Evolutionary conservation across 1,140 invertebrate species (phyloP).

Genomic region (Protaetia brevitarsis): DNA sequence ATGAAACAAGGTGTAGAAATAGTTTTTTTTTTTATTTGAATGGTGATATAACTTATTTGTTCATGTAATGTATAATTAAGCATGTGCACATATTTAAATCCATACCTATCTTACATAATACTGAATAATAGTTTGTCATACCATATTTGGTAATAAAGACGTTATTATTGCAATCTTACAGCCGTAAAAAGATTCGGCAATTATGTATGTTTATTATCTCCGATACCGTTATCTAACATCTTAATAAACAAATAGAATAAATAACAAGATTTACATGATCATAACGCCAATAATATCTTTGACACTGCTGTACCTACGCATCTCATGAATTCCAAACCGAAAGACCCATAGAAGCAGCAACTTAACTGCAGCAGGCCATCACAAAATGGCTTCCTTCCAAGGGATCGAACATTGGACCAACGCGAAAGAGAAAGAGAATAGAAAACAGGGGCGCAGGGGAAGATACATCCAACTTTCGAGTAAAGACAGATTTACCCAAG

Average conservation of each 20-base stretch:
- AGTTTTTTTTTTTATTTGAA: too few species aligned
- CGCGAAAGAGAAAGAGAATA: constrained; percentile 3
- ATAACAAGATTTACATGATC: not conserved
- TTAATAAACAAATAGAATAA: not conserved
- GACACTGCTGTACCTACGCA: constrained; percentile 5
- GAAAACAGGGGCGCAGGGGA: not conserved
- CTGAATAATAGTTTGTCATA: too few species aligned
- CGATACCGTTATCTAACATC: too few species aligned
- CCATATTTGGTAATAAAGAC: too few species aligned
- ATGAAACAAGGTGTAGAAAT: too few species aligned
- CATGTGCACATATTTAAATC: too few species aligned
- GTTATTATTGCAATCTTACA: too few species aligned
- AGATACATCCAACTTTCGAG: constrained; percentile 1
- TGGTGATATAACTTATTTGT: too few species aligned
- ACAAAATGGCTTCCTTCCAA: constrained; percentile 23
- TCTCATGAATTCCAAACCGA: not conserved
- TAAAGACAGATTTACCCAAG: constrained; percentile 22
- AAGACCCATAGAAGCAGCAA: constrained; percentile 1
- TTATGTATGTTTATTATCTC: too few species aligned
- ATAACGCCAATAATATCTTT: not conserved
- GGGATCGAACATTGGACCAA: constrained; percentile 15
- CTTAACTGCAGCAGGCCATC: constrained; percentile 4
- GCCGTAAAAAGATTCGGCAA: too few species aligned
- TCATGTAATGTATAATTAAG: too few species aligned
- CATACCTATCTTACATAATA: too few species aligned